A percentile compares a stretch with the other conserved stretches of the same genome.
These are phyloP conservation scores for Deroptyus accipitrinus DNA, from an alignment of 2,113 vertebrate species.

Conservation along the genomic window DNA sequence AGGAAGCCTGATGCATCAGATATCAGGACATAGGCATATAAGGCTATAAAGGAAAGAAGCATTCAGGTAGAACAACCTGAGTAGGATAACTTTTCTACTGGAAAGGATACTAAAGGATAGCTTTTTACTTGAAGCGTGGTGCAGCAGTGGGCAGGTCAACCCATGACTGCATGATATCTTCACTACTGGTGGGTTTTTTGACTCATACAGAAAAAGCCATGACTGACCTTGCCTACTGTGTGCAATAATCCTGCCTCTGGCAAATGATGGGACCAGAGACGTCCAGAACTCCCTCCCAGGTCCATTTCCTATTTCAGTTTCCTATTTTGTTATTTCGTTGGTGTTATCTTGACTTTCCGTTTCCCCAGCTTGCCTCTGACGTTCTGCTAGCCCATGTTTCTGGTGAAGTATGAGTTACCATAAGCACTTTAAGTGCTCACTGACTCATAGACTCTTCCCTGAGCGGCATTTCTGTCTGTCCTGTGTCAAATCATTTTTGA, in stretches of 20 bases:
- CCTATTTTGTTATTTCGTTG: background rate
- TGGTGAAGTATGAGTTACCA: background rate
- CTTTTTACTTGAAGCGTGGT: background rate
- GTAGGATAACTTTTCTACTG: background rate
- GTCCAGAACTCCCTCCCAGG: background rate
- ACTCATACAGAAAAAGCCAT: background rate
- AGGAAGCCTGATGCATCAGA: background rate
- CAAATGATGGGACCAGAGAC: background rate
- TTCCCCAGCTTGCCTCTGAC: background rate
- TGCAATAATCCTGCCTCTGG: background rate
- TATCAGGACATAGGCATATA: fast-evolving
- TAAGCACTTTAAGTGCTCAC: background rate
- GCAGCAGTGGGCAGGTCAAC: background rate
- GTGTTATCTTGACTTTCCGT: background rate
- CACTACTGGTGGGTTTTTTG: background rate
- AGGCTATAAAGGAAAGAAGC: background rate
- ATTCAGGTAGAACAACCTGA: background rate
- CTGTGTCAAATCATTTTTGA: background rate
- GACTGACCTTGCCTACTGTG: background rate
- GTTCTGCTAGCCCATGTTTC: background rate
- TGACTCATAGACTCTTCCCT: background rate
- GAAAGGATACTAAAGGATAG: background rate
- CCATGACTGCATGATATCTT: background rate
- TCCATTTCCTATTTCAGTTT: background rate
- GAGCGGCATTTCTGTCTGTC: background rate